These are phyloP conservation scores for Paracyclopina nana DNA, from an alignment of 1,140 invertebrate genomes.

Conservation along the genomic window DNA sequence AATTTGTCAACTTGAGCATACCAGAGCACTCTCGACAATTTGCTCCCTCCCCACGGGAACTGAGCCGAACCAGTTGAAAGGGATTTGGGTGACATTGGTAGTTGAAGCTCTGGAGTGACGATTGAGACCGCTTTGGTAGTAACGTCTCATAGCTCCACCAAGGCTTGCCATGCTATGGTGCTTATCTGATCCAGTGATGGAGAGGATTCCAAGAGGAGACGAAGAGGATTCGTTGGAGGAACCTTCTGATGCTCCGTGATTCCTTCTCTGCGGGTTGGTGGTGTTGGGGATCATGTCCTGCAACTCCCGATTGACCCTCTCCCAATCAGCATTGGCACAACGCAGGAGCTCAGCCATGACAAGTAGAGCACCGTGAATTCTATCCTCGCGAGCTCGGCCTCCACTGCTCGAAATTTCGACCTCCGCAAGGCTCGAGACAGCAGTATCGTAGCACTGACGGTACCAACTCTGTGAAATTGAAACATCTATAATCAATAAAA, in stretches of 20 bases:
- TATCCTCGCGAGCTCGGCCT: slow-evolving; percentile 50
- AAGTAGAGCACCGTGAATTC: slow-evolving; percentile 74
- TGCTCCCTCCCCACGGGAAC: slow-evolving; percentile 12
- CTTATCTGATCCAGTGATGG: too few relatives aligned
- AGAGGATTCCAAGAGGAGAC: not conserved
- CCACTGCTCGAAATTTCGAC: slow-evolving; percentile 37
- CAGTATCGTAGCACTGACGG: slow-evolving; percentile 75
- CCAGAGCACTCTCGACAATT: slow-evolving; percentile 5
- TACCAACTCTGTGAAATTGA: slow-evolving; percentile 35
- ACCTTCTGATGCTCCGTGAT: not conserved
- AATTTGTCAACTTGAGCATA: not conserved
- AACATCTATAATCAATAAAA: too few relatives aligned
- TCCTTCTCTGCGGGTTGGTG: slow-evolving; percentile 21
- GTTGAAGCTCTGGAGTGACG: not conserved
- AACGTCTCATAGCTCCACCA: slow-evolving; percentile 6
- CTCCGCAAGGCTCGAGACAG: slow-evolving; percentile 56
- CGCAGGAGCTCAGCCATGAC: slow-evolving; percentile 84
- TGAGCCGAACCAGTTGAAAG: slow-evolving; percentile 14
- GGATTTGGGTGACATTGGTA: not conserved
- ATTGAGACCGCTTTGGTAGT: not conserved
- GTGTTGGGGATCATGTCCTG: slow-evolving; percentile 21
- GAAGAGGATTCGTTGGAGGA: not conserved
- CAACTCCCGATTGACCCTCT: slow-evolving; percentile 50
- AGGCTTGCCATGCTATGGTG: slow-evolving; percentile 1
- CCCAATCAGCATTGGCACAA: slow-evolving; percentile 76